Percentiles rank a stretch among this genome's conserved stretches.
Conservation (phyloP, 2,888 invertebrate genomes). For the Pseudococcus jackbeardsleyi region DNA sequence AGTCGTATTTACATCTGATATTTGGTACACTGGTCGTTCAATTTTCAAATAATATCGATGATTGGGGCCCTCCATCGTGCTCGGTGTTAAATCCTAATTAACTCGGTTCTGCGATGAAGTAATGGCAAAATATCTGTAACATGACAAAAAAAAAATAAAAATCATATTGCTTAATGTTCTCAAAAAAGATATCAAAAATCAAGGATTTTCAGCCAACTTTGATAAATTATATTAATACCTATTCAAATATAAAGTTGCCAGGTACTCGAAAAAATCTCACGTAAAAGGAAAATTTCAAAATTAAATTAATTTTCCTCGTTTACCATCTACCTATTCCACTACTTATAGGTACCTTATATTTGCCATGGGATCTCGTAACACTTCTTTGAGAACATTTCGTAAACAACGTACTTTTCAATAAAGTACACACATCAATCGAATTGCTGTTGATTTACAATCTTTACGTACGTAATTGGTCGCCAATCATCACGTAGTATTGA, state of each 20-base stretch:
- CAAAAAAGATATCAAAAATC: no score
- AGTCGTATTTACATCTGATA: conserved; percentile 48
- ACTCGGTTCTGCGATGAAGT: neutral
- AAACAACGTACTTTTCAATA: neutral
- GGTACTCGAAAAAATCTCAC: neutral
- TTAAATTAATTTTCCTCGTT: neutral
- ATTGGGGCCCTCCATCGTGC: conserved; percentile 24
- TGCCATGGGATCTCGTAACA: neutral
- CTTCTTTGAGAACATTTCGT: neutral
- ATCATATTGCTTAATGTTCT: no score
- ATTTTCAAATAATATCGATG: conserved; percentile 60
- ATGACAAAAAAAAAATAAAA: neutral
- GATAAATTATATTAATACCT: no score
- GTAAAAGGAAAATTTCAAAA: neutral
- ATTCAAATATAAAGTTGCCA: no score
- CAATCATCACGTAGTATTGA: neutral
- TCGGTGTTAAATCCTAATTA: neutral
- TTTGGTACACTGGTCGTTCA: conserved; percentile 62
- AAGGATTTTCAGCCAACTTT: no score
- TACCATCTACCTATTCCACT: neutral
- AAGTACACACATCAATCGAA: neutral
- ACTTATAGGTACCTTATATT: neutral
- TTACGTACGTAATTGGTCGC: neutral
- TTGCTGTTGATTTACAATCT: neutral
- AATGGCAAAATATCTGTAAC: conserved; percentile 26